Conservation (phyloP, 2,888 invertebrate genomes). For the Teinopalpus imperialis region DNA sequence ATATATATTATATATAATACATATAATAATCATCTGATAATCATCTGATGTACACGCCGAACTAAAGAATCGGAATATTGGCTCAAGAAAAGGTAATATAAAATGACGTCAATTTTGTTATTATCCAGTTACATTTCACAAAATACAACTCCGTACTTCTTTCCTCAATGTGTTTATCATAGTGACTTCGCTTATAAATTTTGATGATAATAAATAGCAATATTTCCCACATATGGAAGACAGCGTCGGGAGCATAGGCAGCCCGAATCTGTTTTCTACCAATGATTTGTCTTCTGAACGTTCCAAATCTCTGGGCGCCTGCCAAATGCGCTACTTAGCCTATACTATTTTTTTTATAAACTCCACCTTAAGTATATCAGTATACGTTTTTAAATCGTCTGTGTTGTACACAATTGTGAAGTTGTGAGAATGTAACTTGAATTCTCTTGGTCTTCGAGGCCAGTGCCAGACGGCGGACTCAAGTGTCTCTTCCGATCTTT, state of each 20-base stretch:
- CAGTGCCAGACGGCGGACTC: constrained; percentile 49
- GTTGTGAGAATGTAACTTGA: constrained; percentile 60
- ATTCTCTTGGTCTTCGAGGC: constrained; percentile 58
- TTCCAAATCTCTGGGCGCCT: constrained; percentile 69
- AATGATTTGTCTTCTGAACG: constrained; percentile 77
- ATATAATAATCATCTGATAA: too few relatives aligned
- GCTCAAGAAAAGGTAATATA: too few relatives aligned
- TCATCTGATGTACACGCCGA: too few relatives aligned
- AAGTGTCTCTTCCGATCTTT: constrained; percentile 63
- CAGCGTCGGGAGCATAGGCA: constrained; percentile 55
- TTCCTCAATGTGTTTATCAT: constrained; percentile 14
- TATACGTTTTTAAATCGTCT: constrained; percentile 33
- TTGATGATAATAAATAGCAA: constrained; percentile 48
- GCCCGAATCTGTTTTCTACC: constrained; percentile 77
- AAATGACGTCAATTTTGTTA: too few relatives aligned
- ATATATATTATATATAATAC: too few relatives aligned
- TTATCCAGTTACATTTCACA: neutral
- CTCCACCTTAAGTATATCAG: constrained; percentile 27
- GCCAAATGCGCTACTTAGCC: constrained; percentile 72
- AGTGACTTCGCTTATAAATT: constrained; percentile 44
- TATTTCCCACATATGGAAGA: constrained; percentile 47
- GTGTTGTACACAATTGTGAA: constrained; percentile 11
- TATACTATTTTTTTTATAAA: constrained; percentile 31
- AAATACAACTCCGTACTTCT: neutral
- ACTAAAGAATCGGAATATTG: too few relatives aligned